These are phyloP conservation scores for Pomatostomus ruficeps DNA, from an alignment of 2,113 vertebrate genomes.

Conservation along the genomic window DNA sequence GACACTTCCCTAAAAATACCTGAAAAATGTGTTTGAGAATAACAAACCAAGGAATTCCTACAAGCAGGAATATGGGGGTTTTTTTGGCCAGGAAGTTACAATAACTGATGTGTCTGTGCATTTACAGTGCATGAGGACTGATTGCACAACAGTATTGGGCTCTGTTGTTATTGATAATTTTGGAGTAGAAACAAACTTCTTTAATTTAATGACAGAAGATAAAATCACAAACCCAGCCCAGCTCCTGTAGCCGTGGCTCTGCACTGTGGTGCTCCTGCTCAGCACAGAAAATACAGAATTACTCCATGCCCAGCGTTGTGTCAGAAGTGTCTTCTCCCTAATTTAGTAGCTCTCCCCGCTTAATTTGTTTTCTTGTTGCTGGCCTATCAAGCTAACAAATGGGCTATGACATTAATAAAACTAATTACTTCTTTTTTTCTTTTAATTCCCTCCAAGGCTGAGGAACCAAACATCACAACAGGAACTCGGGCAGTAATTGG, in stretches of 20 bases:
- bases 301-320: background rate
- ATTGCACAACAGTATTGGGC: background rate
- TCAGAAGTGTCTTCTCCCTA: background rate
- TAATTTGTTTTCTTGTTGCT: constrained; percentile 14
- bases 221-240: background rate
- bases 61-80: background rate
- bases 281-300: background rate
- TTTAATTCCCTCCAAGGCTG: background rate
- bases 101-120: background rate
- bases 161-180: background rate
- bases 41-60: background rate
- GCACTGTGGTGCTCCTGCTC: background rate
- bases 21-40: background rate
- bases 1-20: background rate
- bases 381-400: background rate
- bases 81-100: background rate
- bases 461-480: constrained; percentile 11
- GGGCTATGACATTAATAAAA: constrained; percentile 6
- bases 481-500: constrained; percentile 19
- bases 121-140: background rate
- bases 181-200: background rate
- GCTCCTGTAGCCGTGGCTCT: background rate
- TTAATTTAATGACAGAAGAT: background rate
- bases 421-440: constrained; percentile 4
- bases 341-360: background rate